These are phyloP conservation scores for Idaea aversata DNA, from an alignment of 2,888 invertebrate genomes.

Conservation along the genomic window DNA sequence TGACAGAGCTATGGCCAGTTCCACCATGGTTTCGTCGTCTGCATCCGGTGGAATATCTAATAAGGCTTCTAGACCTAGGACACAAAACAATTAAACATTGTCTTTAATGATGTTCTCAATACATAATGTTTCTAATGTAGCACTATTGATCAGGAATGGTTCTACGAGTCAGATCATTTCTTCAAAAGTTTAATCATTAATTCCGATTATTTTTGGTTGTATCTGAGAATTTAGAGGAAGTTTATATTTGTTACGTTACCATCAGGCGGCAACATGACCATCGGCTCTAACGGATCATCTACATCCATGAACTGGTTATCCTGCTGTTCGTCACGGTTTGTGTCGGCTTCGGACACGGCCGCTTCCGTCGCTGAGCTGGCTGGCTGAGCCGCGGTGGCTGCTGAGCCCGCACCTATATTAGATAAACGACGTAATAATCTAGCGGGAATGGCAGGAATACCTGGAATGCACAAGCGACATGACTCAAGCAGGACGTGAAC, in stretches of 20 bases:
- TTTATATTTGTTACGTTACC: slow-evolving; percentile 42
- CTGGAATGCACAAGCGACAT: neutral
- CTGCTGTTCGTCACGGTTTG: slow-evolving; percentile 65
- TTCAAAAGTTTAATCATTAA: no score
- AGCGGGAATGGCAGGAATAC: neutral
- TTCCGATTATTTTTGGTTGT: no score
- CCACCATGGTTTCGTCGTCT: slow-evolving; percentile 98
- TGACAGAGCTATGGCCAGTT: slow-evolving; percentile 96
- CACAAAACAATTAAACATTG: slow-evolving; percentile 1
- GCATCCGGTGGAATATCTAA: slow-evolving; percentile 96
- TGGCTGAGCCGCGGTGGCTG: slow-evolving; percentile 62
- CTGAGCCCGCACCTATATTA: slow-evolving; percentile 51
- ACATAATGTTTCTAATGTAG: no score
- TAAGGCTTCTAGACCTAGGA: slow-evolving; percentile 85
- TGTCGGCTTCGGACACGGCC: slow-evolving; percentile 57
- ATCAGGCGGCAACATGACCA: slow-evolving; percentile 81
- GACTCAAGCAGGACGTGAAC: no score
- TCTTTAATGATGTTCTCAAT: no score
- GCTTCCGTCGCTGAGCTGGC: slow-evolving; percentile 61
- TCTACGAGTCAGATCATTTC: no score
- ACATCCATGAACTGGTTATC: slow-evolving; percentile 80
- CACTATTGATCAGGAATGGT: no score
- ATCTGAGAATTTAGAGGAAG: no score
- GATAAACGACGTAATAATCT: no score
- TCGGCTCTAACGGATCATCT: slow-evolving; percentile 80